Evolutionary conservation across 2,797 vertebrate genomes (phyloP), one percentile per base, ranked within the genome.

Genomic region (Iguana delicatissima): DNA sequence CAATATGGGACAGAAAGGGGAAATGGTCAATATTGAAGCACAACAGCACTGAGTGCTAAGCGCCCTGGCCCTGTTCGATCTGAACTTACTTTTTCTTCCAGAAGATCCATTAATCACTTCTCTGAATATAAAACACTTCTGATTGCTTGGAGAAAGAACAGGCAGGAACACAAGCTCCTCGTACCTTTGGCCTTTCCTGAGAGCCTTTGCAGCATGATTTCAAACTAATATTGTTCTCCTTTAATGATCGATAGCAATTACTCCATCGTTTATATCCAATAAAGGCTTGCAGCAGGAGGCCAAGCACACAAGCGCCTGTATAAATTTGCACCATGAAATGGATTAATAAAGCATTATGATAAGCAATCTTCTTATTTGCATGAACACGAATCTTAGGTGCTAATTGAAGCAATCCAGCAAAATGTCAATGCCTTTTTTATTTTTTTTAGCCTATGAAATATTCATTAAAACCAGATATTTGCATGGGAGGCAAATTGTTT

Each of bases 371-470:
- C 94, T 96, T 95, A 97, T 97, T 96, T 96, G 95, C 95, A 90
- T 22, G 94, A 95, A 91, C 93, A 94, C 0, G 86, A 96, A 94
- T 94, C 95, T 95, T 82, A 59, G 87, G 85, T 93, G 95, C 96
- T 97, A 97, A 97, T 97, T 97, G 97, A 96, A 97, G 96, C 93
- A 95, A 97, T 97, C 96, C 95, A 96, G 96, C 97, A 97, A 97
- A 96, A 97, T 96, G 97, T 95, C 97, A 96, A 93, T 90, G 79
- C 90, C 95, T 96, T 94, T 95, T 93, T 92, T 77, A 92, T 29
- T 67, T 84, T 74, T 57, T 42, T 14, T 24, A 14, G 93, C 92
- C 22, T 89, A 95, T 97, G 95, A 97, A 97, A 97, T 96, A 96
- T 96, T 96, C 87, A 97, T 96, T 89, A 85, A 93, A 84, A 90